phyloP scores from a whole-genome alignment of 2,797 vertebrate species.

The Aulostomus chinensis region DNA sequence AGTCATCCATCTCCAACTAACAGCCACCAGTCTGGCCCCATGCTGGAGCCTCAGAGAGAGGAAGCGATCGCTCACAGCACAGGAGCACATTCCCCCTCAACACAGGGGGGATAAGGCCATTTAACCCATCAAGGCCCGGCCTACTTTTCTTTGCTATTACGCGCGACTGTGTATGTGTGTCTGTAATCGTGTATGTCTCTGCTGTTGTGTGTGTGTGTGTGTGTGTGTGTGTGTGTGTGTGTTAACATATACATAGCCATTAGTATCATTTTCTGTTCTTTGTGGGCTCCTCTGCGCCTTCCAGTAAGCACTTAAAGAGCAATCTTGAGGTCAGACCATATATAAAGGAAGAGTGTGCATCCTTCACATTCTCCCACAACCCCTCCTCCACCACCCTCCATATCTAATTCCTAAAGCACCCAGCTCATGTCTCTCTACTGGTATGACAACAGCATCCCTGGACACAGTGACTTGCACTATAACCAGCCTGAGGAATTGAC shows the following conservation, averaged over 20 bases:
- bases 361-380: constrained; percentile 29
- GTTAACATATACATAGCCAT: constrained; percentile 30
- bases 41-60: constrained; percentile 80
- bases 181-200: constrained; percentile 29
- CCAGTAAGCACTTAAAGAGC: constrained; percentile 51
- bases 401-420: constrained; percentile 54
- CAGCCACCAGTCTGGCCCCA: constrained; percentile 82
- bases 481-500: constrained; percentile 75
- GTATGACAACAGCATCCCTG: constrained; percentile 46
- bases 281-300: constrained; percentile 44
- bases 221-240: constrained; percentile 4
- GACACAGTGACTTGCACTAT: constrained; percentile 57
- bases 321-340: constrained; percentile 58
- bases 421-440: constrained; percentile 43
- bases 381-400: constrained; percentile 23
- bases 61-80: constrained; percentile 83
- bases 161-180: constrained; percentile 24
- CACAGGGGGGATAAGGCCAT: constrained; percentile 76
- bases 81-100: constrained; percentile 76
- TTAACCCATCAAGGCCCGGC: constrained; percentile 76
- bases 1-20: constrained; percentile 82
- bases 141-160: constrained; percentile 64
- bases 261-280: constrained; percentile 35
- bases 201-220: constrained; percentile 9
- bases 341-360: constrained; percentile 32